Base-by-base conservation (phyloP, 2,113 vertebrate genomes). In the Gobius niger region DNA sequence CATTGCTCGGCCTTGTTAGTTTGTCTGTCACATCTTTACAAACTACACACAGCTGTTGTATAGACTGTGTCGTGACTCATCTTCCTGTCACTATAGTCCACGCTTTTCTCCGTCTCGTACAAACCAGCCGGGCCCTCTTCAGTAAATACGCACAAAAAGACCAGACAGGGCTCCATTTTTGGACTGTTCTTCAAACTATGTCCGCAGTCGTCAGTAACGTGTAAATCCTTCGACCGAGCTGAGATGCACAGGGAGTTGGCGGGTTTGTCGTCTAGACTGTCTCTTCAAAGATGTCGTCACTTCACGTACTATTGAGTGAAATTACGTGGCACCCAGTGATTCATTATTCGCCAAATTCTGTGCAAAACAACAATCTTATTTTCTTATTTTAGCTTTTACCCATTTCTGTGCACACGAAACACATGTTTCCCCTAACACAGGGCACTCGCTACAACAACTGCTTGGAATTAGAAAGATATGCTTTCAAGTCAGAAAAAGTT, bases 21-120 rank as follows among this genome's bases (percentile, higher is more conserved):
- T 41, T 19, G 60, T 51, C 44, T 7, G 53, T 34, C 65, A 57
- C 62, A 47, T 42, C 63, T 72, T 50, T 62, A 19, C 63, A 61
- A 67, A 54, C 70, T 61, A 70, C 78, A 82, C 65, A 76, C 72
- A 77, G 52, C 68, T 75, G 63, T 63, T 67, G 59, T 47, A 66
- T 56, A 47, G 10, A n/a, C 6, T 57, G 70, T 75, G 44, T 73
- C 62, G 63, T 63, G 64, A 63, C 51, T 76, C 74, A 80, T 63
- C 73, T 65, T 56, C 18, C 16, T 34, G 61, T 80, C 64, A 46
- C 62, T 57, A 7, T 47, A 46, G 51, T 16, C 61, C 54, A 34
- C 56, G 13, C 24, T 66, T 49, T 50, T 34, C 56, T 49, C 57
- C 52, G 52, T 46, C 47, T 42, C 41, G 70, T 63, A 64, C 73